These are phyloP conservation scores for Melanchra persicariae DNA, from an alignment of 2,888 invertebrate genomes.

Conservation along the genomic window DNA sequence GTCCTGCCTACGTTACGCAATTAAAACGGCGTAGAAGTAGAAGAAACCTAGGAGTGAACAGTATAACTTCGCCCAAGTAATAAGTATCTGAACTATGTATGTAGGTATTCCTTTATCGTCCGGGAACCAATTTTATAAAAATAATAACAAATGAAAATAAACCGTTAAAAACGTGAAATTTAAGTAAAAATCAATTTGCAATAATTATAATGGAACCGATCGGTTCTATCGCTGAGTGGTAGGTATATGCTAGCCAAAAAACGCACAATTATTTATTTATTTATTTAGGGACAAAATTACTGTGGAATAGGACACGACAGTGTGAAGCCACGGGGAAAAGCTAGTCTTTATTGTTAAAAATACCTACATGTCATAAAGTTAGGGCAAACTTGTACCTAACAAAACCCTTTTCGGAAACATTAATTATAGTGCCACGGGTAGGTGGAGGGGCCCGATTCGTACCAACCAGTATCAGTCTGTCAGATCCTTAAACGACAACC, in stretches of 20 bases:
- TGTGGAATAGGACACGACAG: background rate
- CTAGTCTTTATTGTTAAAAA: background rate
- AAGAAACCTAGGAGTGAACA: background rate
- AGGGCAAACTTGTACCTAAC: constrained; percentile 49
- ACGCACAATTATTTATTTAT: no score
- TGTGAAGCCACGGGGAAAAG: no score
- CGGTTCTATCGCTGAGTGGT: background rate
- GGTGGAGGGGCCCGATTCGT: constrained; percentile 69
- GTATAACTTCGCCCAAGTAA: background rate
- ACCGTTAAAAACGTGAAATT: no score
- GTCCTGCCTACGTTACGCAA: constrained; percentile 12
- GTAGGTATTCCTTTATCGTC: no score
- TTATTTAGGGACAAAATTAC: no score
- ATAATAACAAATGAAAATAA: no score
- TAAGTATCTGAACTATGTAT: no score
- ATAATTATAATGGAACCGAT: no score
- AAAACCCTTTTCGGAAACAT: constrained; percentile 62
- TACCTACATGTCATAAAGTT: background rate
- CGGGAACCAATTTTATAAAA: no score
- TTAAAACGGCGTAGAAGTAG: background rate
- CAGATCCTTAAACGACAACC: constrained; percentile 64
- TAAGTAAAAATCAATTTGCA: no score
- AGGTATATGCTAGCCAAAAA: background rate
- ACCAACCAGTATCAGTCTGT: constrained; percentile 70
- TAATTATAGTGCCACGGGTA: constrained; percentile 59